A percentile compares a stretch with the other conserved stretches of the same genome.
Evolutionary conservation across 2,888 invertebrate species (phyloP).

Genomic region (Uropetala carovei): DNA sequence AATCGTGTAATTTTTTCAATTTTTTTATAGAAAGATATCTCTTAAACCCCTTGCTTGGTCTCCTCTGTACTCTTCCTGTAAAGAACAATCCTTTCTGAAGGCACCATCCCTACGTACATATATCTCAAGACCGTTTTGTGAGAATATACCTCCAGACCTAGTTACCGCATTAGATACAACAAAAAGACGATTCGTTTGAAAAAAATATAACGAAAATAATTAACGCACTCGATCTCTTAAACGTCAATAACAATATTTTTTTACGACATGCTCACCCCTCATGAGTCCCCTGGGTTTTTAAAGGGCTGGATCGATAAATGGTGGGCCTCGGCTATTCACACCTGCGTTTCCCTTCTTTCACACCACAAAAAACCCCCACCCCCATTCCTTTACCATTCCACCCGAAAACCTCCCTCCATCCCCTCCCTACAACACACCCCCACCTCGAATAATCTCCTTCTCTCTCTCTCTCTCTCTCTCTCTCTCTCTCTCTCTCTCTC

Average conservation of each 20-base stretch:
- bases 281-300: background rate
- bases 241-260: background rate
- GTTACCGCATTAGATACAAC: no score
- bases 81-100: no score
- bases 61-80: no score
- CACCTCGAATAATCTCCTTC: background rate
- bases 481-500: no score
- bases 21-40: no score
- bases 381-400: background rate
- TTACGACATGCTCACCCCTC: background rate
- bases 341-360: background rate
- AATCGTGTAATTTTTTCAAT: no score
- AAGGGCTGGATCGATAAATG: background rate
- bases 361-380: background rate
- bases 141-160: background rate
- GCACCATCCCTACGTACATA: background rate
- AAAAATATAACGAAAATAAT: background rate
- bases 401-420: background rate
- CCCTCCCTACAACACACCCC: background rate
- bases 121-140: background rate
- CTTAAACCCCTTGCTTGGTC: no score
- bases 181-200: no score
- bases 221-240: background rate
- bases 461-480: no score
- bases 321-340: background rate